Percentiles rank a stretch among this genome's conserved stretches.
Evolutionary conservation across 92 coral and sea anemone genomes (phyloP).

Genomic region (Palythoa grandiflora): DNA sequence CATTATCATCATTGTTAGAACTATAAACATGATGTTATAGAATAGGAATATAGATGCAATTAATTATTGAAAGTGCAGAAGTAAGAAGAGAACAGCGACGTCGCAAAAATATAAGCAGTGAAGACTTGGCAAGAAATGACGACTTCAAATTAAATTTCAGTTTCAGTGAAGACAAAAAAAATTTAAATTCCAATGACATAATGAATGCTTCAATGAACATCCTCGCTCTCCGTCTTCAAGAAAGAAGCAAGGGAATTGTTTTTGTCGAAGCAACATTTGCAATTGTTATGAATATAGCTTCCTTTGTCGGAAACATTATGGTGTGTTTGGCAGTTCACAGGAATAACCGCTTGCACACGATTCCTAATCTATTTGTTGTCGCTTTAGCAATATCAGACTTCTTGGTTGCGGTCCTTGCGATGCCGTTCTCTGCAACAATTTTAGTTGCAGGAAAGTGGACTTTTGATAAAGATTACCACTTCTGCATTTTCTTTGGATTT

Average conservation of each 20-base stretch:
- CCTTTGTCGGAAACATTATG: conserved; percentile 22
- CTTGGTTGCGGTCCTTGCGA: conserved; percentile 9
- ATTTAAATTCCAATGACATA: background rate
- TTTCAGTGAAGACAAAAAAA: too few species aligned
- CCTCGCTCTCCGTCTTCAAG: background rate
- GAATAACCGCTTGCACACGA: conserved; percentile 28
- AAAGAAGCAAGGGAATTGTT: conserved; percentile 15
- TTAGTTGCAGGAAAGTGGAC: conserved; percentile 17
- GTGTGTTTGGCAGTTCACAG: conserved; percentile 30
- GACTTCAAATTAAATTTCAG: background rate
- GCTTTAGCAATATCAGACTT: conserved; percentile 35
- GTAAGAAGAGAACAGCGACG: background rate
- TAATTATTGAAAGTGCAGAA: background rate
- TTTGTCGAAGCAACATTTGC: conserved; percentile 11
- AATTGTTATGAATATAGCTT: background rate
- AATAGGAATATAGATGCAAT: background rate
- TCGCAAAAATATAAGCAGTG: background rate
- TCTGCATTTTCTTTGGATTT: conserved; percentile 39
- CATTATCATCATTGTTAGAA: background rate
- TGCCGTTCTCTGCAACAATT: conserved; percentile 34
- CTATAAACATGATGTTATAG: background rate
- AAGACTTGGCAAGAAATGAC: background rate
- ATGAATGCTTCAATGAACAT: conserved; percentile 7
- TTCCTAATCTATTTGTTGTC: conserved; percentile 44
- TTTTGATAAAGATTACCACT: conserved; percentile 18